Conservation (phyloP, 2,888 invertebrate genomes). For the Rhingia campestris region DNA sequence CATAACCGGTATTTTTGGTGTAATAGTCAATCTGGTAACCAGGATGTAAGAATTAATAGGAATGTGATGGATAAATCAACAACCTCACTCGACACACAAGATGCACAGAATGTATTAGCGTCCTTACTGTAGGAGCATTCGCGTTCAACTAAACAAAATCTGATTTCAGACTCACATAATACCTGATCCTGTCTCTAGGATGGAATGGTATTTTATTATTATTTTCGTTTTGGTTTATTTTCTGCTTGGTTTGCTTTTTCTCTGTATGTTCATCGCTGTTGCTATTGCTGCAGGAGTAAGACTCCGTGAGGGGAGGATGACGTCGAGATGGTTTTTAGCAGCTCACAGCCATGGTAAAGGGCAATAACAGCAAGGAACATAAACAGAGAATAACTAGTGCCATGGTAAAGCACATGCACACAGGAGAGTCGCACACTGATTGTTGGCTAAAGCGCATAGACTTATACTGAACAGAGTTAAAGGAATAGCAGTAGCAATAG, state of each 20-base stretch:
- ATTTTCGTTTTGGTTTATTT: constrained; percentile 63
- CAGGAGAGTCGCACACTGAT: constrained; percentile 45
- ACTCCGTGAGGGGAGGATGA: constrained; percentile 38
- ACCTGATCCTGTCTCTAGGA: constrained; percentile 74
- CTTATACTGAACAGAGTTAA: constrained; percentile 33
- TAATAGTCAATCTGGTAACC: constrained; percentile 48
- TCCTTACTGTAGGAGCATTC: constrained; percentile 82
- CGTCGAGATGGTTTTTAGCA: constrained; percentile 41
- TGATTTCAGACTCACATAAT: constrained; percentile 72
- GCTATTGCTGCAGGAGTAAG: constrained; percentile 73
- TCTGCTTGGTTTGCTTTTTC: constrained; percentile 49
- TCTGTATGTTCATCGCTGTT: constrained; percentile 67
- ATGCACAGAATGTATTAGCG: constrained; percentile 75
- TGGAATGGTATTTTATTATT: constrained; percentile 72
- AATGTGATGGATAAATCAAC: constrained; percentile 42
- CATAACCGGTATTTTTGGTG: constrained; percentile 10
- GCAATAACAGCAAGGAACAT: constrained; percentile 71
- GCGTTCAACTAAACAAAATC: constrained; percentile 80
- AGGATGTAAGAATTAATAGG: constrained; percentile 56
- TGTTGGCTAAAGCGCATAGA: constrained; percentile 47
- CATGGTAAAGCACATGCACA: constrained; percentile 62
- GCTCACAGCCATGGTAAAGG: constrained; percentile 67
- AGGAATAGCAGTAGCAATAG: constrained; percentile 56
- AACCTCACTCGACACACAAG: constrained; percentile 55
- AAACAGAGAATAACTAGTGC: constrained; percentile 73